Percentiles rank a stretch among this genome's conserved stretches.
phyloP scores from a whole-genome alignment of 2,797 vertebrate genomes.

The Sebastes matsubarae region DNA sequence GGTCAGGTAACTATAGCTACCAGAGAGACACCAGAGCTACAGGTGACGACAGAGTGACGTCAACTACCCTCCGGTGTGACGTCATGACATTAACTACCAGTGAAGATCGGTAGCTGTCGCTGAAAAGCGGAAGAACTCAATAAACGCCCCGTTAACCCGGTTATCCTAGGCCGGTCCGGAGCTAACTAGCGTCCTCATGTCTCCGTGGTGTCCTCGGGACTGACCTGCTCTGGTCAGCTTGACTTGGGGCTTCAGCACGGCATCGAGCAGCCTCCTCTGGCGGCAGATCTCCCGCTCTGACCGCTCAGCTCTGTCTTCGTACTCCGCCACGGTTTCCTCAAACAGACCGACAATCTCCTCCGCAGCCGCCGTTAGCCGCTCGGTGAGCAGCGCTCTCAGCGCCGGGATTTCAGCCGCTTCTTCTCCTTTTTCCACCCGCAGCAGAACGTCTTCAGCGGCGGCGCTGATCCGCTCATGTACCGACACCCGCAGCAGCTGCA shows the following conservation, averaged over 20 bases:
- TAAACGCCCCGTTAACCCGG: too few relatives aligned
- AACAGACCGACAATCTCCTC: slow-evolving; percentile 51
- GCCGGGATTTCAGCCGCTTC: neutral
- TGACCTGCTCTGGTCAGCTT: too few relatives aligned
- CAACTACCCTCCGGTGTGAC: too few relatives aligned
- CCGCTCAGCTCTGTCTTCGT: slow-evolving; percentile 25
- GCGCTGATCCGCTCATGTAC: slow-evolving; percentile 49
- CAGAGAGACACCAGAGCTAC: too few relatives aligned
- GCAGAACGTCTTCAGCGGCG: slow-evolving; percentile 46
- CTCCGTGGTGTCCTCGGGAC: too few relatives aligned
- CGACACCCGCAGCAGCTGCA: neutral
- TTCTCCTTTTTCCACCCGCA: slow-evolving; percentile 34
- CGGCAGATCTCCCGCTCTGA: slow-evolving; percentile 48
- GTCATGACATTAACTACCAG: too few relatives aligned
- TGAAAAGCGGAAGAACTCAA: too few relatives aligned
- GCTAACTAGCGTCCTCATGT: too few relatives aligned
- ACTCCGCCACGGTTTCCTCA: slow-evolving; percentile 40
- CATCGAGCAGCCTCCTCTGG: slow-evolving; percentile 57
- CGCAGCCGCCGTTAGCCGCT: slow-evolving; percentile 50
- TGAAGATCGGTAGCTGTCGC: too few relatives aligned
- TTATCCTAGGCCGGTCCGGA: too few relatives aligned
- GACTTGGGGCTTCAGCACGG: slow-evolving; percentile 29
- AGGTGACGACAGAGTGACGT: too few relatives aligned
- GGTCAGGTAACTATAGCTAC: too few relatives aligned
- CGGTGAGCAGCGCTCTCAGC: slow-evolving; percentile 50